Base-by-base conservation (phyloP, 1,140 invertebrate genomes). In the Ephestia elutella region DNA sequence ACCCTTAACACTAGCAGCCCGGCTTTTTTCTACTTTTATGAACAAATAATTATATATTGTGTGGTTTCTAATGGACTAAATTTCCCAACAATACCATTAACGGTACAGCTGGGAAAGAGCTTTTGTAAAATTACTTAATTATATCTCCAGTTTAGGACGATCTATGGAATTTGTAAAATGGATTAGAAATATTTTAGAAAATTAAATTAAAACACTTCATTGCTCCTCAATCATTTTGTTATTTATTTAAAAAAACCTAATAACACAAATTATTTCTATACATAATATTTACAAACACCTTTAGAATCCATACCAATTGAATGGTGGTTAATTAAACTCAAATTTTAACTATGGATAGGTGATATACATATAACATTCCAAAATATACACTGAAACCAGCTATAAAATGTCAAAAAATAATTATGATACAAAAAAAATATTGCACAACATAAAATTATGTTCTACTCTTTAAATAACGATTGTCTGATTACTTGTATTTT, bases 251-350 rank as follows among this genome's bases (percentile, higher is more conserved):
- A 35, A 28, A 56, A 30, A 48, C 62, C 56, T 51, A 18, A 63
- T 59, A 63, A 59, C 25, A 62, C 20, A 38, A 44, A 61, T 61
- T 21, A 61, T 61, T 56, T 58, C 49, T 56, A 56, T 56, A 59
- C 57, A 63, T 25, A 51, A 13, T 60, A 60, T 59, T 60, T 63
- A 63, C 58, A 59, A 61, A 51, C 59, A 13, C 56, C 44, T 67
- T 60, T 48, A 55, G 28, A 25, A 2, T 25, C 54, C 57, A 25
- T 62, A 50, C 32, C 9, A 35, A 5, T 35, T 35, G 32, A 4
- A 25, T 25, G 21, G 21, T 3, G 21, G 21, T 25, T 7, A 35
- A 35, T 2, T 11, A 1, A 35, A 35, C 32, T 13, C 32, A 35
- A 35, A 35, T 35, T 35, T 35, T 25, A 25, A 35, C 10, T 35